A percentile compares a stretch with the other conserved stretches of the same genome.
These are phyloP conservation scores for Bos javanicus DNA, from an alignment of 2,113 vertebrate species.

Conservation along the genomic window DNA sequence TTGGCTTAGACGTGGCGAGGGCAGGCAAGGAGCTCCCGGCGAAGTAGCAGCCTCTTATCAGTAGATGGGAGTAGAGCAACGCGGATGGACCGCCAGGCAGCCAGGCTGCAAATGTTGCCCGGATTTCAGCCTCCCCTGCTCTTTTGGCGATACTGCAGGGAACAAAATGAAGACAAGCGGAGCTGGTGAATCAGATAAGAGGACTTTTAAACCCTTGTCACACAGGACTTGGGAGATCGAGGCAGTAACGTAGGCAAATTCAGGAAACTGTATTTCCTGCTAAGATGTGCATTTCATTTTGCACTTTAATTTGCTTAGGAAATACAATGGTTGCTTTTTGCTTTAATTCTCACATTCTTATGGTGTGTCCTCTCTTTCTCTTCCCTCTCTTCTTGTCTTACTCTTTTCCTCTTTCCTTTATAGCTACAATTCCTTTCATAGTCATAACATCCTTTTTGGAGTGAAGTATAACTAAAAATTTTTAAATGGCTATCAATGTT, in stretches of 20 bases:
- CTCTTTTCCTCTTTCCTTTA: background rate
- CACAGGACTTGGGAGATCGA: background rate
- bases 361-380: background rate
- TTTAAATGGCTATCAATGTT: background rate
- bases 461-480: background rate
- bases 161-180: slow-evolving; percentile 34
- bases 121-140: background rate
- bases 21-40: background rate
- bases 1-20: slow-evolving; percentile 13
- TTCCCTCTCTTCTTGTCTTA: background rate
- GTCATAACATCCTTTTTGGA: background rate
- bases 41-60: slow-evolving; percentile 81
- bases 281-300: slow-evolving; percentile 5
- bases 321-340: background rate
- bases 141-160: background rate
- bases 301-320: background rate
- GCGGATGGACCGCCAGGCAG: slow-evolving; percentile 12
- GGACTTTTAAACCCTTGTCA: background rate
- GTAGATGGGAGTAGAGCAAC: slow-evolving; percentile 86
- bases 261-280: background rate
- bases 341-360: slow-evolving; percentile 58
- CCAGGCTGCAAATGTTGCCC: background rate
- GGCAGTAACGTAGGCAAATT: background rate
- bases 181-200: slow-evolving; percentile 27
- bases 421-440: background rate